Conservation (phyloP, 2,113 vertebrate genomes). For the Onychorhynchus coronatus region DNA sequence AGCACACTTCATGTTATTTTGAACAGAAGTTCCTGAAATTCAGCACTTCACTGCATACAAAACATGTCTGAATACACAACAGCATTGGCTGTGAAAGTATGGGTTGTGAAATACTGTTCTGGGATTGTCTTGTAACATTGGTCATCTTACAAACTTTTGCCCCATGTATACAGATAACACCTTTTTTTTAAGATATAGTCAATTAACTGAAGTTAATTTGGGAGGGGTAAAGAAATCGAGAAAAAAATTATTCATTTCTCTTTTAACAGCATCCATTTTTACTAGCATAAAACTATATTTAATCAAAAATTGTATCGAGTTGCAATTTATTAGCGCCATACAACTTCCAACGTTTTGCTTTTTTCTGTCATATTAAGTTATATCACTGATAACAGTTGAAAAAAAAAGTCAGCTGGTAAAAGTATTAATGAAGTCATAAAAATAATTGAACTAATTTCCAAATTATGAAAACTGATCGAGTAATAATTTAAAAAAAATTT, state of each 20-base stretch:
- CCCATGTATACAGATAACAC: background rate
- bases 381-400: accelerated
- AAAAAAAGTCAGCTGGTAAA: background rate
- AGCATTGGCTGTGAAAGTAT: background rate
- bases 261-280: background rate
- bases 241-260: background rate
- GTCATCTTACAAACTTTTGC: background rate
- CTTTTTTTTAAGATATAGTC: background rate
- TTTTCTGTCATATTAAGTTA: background rate
- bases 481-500: background rate
- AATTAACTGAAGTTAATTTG: background rate
- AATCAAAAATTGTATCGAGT: background rate
- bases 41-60: background rate
- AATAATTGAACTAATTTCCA: background rate
- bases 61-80: background rate
- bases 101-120: background rate
- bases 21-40: background rate
- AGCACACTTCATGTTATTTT: background rate
- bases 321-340: background rate
- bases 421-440: background rate
- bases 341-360: background rate
- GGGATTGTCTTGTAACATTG: background rate
- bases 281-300: background rate
- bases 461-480: background rate
- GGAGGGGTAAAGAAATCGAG: background rate